These are phyloP conservation scores for Eretmochelys imbricata DNA, from an alignment of 2,113 vertebrate species.

Conservation along the genomic window DNA sequence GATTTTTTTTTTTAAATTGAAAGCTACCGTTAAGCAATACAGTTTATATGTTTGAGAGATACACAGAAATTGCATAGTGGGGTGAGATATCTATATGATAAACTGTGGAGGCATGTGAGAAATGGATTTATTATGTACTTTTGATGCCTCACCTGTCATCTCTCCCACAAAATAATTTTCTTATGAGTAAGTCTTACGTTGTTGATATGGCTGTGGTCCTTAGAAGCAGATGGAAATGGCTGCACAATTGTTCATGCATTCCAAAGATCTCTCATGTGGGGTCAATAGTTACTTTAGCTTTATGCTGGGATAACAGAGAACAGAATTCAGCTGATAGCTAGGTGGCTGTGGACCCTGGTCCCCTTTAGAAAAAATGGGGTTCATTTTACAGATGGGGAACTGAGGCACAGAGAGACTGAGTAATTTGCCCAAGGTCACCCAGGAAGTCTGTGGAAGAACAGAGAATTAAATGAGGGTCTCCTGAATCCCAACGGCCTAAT, in stretches of 20 bases:
- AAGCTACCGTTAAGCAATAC: background rate
- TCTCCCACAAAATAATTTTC: constrained; percentile 14
- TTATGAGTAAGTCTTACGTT: background rate
- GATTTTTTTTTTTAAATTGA: background rate
- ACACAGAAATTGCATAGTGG: background rate
- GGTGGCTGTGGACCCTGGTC: background rate
- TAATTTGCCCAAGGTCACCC: background rate
- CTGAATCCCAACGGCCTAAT: background rate
- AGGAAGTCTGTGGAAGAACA: background rate
- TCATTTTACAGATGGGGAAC: background rate
- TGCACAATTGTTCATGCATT: background rate
- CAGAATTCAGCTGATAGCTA: constrained; percentile 20
- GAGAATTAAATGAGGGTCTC: background rate
- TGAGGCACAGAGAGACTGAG: background rate
- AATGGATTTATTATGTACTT: constrained; percentile 19
- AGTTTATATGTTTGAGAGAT: constrained; percentile 5
- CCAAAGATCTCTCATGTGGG: constrained; percentile 1
- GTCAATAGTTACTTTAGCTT: constrained; percentile 1
- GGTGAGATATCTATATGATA: background rate
- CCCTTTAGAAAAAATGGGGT: background rate
- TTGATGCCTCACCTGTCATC: constrained; percentile 29
- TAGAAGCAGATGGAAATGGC: background rate
- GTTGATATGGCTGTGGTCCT: background rate
- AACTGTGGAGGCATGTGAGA: background rate
- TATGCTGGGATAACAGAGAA: background rate